Conservation (phyloP, 2,113 vertebrate genomes). For the Indicator maculatus region DNA sequence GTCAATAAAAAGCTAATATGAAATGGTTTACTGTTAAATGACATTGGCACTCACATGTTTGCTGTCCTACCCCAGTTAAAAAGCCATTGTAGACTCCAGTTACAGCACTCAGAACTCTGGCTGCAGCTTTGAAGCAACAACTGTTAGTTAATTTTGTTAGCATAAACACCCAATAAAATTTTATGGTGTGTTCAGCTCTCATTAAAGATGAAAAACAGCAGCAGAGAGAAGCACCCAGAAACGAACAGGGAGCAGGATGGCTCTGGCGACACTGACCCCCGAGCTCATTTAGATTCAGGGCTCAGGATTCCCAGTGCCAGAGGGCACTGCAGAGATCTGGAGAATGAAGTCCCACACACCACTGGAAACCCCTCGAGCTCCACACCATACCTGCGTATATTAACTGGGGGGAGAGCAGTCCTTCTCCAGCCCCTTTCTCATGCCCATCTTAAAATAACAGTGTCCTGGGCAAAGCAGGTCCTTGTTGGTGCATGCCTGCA, state of each 20-base stretch:
- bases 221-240: not conserved
- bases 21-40: not conserved
- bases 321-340: not conserved
- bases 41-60: not conserved
- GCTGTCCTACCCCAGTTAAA: constrained; percentile 23
- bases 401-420: fast-evolving
- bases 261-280: fast-evolving
- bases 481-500: not conserved
- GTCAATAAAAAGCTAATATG: constrained; percentile 22
- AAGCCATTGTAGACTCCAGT: constrained; percentile 27
- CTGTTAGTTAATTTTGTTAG: constrained; percentile 61
- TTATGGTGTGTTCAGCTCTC: constrained; percentile 48
- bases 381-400: not conserved
- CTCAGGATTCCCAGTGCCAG: fast-evolving
- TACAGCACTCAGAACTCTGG: not conserved
- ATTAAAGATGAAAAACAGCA: constrained; percentile 52
- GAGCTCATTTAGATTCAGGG: not conserved
- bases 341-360: fast-evolving
- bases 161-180: constrained; percentile 60
- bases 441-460: not conserved
- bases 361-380: not conserved
- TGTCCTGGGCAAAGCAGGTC: not conserved
- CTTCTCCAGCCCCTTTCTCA: not conserved
- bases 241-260: not conserved
- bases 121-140: constrained; percentile 41